phyloP scores from a whole-genome alignment of 2,113 vertebrate species.

The Axis porcinus region DNA sequence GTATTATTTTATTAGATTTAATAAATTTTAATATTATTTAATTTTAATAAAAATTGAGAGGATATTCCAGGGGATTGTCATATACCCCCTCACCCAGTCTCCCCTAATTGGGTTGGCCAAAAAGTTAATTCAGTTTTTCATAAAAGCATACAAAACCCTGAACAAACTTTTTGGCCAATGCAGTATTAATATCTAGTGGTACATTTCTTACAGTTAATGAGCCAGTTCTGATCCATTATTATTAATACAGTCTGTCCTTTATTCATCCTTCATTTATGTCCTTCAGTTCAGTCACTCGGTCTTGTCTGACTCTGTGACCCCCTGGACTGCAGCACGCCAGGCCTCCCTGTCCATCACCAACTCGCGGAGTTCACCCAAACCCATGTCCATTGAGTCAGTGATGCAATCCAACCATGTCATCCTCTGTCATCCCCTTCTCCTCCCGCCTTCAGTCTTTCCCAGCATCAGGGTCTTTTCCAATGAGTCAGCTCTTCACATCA shows the following conservation, averaged over 20 bases:
- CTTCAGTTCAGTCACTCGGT: background rate
- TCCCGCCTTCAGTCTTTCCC: background rate
- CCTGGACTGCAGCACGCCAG: accelerated
- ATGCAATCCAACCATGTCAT: background rate
- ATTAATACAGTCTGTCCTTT: background rate
- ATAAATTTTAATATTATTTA: background rate
- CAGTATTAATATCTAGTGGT: background rate
- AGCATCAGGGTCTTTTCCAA: background rate
- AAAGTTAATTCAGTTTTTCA: background rate
- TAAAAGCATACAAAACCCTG: background rate
- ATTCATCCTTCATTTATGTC: background rate
- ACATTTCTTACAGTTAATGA: background rate
- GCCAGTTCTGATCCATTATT: background rate
- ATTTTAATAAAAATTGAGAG: background rate
- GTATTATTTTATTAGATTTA: background rate
- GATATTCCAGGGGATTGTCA: background rate
- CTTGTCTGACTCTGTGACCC: accelerated
- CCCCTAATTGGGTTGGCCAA: background rate
- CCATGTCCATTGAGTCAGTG: background rate
- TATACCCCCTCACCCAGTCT: background rate
- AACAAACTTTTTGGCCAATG: background rate
- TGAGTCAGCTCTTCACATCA: accelerated
- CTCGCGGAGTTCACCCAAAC: background rate
- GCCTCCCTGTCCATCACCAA: background rate
- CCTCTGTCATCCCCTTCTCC: background rate